Evolutionary conservation across 2,797 vertebrate species (phyloP), one percentile per base, ranked within the genome.

Genomic region (Schizothorax lantsangensis): DNA sequence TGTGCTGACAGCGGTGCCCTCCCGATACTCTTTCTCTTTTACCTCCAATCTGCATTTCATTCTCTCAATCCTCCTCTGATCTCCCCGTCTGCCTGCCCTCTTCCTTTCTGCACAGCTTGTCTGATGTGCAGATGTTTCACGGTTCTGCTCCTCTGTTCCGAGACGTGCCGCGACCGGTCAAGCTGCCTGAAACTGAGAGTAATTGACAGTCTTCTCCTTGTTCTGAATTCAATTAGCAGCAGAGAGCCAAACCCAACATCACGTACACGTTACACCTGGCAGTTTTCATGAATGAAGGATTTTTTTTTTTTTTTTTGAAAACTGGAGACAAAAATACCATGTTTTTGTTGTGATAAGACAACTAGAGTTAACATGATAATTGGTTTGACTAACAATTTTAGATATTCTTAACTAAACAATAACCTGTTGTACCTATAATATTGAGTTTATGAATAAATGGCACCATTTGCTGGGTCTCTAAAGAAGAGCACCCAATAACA

Each of bases 181-280:
- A 80, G 72, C 72, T 83, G 54, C 21, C 86, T 85, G 84, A 85
- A 89, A 87, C 71, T 30, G 84, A 88, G 72, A 12, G 26, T 86
- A 88, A 90, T 87, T 90, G 89, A 88, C 83, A 86, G 79, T 71
- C 69, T 59, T 81, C 75, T 85, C 33, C 43, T 81, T 77, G 85
- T 57, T 81, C 52, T 66, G 85, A 86, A 83, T 84, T 86, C 69
- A 87, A 78, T 87, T 83, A 84, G 85, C 15, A 71, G 80, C 8
- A 33, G 21, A 83, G 79, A 87, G 68, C 26, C 8, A 12, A 72
- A 80, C 40, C 69, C 79, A 79, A 43, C 47, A 77, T 79, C 73
- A 82, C 62, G 43, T 47, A 23, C 83, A 8, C 1, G 26, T 6
- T 6, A 47, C 57, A 40, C 12, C 78, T 62, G 78, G 30, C 17